A percentile compares a stretch with the other conserved stretches of the same genome.
Conservation (phyloP, 2,797 vertebrate genomes). For the Nyctibius grandis region DNA sequence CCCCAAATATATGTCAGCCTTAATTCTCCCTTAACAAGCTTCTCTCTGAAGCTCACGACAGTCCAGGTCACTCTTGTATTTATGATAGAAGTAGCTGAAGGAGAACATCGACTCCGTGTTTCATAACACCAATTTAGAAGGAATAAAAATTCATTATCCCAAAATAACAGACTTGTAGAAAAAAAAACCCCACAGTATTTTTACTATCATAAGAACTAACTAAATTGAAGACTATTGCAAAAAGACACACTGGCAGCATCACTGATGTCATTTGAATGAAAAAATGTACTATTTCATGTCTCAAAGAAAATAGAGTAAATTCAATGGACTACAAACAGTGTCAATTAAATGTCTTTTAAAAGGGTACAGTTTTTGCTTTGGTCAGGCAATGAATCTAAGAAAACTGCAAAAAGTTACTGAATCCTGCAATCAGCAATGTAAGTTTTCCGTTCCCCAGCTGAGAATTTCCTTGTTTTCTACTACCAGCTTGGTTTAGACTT, state of each 20-base stretch:
- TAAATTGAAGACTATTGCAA: neutral
- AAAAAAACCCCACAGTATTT: accelerated
- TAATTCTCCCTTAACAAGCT: neutral
- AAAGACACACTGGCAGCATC: neutral
- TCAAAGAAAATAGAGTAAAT: neutral
- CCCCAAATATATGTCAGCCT: neutral
- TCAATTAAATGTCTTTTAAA: neutral
- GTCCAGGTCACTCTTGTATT: neutral
- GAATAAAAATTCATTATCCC: neutral
- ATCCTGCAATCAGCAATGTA: neutral
- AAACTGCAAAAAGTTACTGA: neutral
- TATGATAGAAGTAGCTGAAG: neutral
- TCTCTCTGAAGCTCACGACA: neutral
- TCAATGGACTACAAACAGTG: neutral
- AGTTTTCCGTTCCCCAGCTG: neutral
- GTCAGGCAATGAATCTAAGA: neutral
- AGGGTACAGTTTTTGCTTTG: neutral
- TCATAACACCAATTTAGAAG: neutral
- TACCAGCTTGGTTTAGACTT: neutral
- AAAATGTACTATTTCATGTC: neutral
- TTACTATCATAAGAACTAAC: neutral
- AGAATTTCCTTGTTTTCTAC: neutral
- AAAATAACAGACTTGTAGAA: neutral
- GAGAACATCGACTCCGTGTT: neutral
- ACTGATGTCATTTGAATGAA: neutral